Base-by-base conservation (phyloP, 2,113 vertebrate genomes). In the Ceyx cyanopectus region DNA sequence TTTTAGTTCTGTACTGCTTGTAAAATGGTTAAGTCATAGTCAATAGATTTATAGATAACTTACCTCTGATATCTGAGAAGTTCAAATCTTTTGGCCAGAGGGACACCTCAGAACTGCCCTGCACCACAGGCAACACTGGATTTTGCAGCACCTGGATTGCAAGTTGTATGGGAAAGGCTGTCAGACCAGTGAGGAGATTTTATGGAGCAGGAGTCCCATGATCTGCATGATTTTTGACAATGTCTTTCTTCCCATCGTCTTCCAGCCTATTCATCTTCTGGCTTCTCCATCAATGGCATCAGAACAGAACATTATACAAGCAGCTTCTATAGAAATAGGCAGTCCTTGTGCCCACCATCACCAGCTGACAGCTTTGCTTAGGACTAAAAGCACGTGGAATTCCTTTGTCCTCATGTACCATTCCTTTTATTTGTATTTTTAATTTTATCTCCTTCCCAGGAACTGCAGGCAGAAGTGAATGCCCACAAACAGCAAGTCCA, bases 381-480 rank as follows among this genome's bases (percentile, higher is more conserved):
- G 68, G 34, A 57, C n/a, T 66, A 54, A 37, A 18, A 85, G 15
- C 14, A 45, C 7, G 8, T 1, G 41, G 30, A 82, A 83, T 66
- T 70, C 63, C 43, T 26, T 85, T 76, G 19, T 75, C 40, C 20
- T 87, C 27, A 27, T 14, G 13, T 53, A 34, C 15, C 19, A 29
- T 81, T 89, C 18, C 9, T 84, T 84, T 78, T 90, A 37, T 54
- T 81, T 32, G 8, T 66, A 1, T 7, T 73, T 89, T 87, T 72
- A 15, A 3, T 75, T 79, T 53, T 22, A 6, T 34, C 16, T 61
- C 11, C 12, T 91, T 73, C 69, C 10, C 85, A 99, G 99, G 98
- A 98, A 76, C 88, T 99, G 60, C 97, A 97, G 89, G 97, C 96
- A 0, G 98, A 98, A 91, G 96, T 99, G 41, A 98, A 97, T 51